Conservation (phyloP, 1,140 invertebrate species). For the Arion vulgaris region DNA sequence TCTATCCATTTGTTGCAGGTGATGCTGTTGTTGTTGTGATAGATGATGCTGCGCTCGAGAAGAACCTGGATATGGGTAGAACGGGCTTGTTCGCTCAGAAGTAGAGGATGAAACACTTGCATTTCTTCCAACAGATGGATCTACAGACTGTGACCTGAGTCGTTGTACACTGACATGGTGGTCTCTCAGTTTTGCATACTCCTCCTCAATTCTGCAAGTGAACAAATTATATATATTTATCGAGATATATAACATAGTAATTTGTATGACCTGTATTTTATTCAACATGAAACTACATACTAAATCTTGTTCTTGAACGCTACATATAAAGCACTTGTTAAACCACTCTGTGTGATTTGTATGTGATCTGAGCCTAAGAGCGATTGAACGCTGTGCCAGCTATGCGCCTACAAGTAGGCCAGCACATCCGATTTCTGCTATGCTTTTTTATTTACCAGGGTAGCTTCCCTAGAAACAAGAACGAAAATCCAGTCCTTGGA, state of each 20-base stretch:
- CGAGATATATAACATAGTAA: neutral
- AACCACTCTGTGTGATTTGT: too few relatives aligned
- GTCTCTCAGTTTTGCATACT: constrained; percentile 23
- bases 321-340: too few relatives aligned
- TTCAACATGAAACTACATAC: too few relatives aligned
- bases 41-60: neutral
- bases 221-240: neutral
- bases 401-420: too few relatives aligned
- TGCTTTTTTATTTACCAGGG: too few relatives aligned
- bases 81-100: constrained; percentile 19
- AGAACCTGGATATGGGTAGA: constrained; percentile 14
- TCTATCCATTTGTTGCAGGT: constrained; percentile 8
- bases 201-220: constrained; percentile 32
- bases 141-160: constrained; percentile 31
- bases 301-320: too few relatives aligned
- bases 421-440: too few relatives aligned
- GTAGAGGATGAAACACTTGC: neutral
- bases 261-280: too few relatives aligned
- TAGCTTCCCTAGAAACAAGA: too few relatives aligned
- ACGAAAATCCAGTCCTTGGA: too few relatives aligned
- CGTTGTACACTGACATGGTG: constrained; percentile 15
- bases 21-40: neutral
- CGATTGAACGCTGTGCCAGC: too few relatives aligned
- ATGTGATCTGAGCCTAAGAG: too few relatives aligned
- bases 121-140: constrained; percentile 15